Evolutionary conservation across 2,113 vertebrate genomes (phyloP).

Genomic region (Hippopotamus amphibius): DNA sequence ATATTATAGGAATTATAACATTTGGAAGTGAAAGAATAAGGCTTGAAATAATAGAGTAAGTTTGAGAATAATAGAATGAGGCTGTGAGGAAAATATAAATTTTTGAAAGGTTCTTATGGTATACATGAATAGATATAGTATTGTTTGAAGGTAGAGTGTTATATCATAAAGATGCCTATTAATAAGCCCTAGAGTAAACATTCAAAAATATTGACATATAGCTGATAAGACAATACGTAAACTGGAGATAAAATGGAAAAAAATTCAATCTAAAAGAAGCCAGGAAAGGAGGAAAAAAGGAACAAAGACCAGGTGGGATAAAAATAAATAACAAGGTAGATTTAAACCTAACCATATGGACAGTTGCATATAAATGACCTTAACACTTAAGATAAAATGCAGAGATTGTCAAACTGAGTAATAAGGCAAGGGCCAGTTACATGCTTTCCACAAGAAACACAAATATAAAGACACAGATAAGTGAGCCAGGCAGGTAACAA

Average conservation of each 20-base stretch:
- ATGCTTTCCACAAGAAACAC: conserved; percentile 1
- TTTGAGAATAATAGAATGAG: neutral
- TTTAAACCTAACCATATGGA: neutral
- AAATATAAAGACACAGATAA: neutral
- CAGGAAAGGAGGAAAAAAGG: neutral
- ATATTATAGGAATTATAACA: neutral
- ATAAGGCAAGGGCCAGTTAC: neutral
- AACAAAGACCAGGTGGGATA: neutral
- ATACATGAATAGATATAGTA: neutral
- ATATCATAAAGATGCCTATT: neutral
- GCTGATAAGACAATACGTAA: neutral
- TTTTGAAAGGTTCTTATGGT: neutral
- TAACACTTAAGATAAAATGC: neutral
- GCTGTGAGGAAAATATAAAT: neutral
- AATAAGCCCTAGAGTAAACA: neutral
- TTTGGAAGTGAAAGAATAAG: neutral
- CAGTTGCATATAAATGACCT: neutral
- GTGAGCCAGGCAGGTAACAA: neutral
- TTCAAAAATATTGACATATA: neutral
- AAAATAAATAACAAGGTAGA: neutral
- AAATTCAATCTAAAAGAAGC: neutral
- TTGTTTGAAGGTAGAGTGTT: neutral
- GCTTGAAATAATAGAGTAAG: neutral
- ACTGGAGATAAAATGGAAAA: neutral
- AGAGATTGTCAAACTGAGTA: neutral